Evolutionary conservation across 2,113 vertebrate species (phyloP), one percentile per base, ranked within the genome.

Genomic region (Oncorhynchus tshawytscha): DNA sequence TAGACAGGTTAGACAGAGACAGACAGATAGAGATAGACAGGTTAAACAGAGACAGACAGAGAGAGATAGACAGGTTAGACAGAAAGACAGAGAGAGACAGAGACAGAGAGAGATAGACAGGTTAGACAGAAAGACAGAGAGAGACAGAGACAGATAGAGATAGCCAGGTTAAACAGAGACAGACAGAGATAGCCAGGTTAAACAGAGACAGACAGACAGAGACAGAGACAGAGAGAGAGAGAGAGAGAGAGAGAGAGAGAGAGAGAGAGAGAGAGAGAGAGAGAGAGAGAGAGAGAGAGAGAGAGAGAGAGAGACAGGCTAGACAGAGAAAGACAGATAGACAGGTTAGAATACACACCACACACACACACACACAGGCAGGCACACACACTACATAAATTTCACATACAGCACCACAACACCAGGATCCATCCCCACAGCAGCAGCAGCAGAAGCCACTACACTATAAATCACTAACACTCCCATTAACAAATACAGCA

Each of bases 401-500:
- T 8, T 8, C 34, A 39, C 7, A 39, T 7, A 39, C 34, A 39
- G 54, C 54, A 77, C 75, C 73, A 75, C 80, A 65, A 85, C 77
- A 75, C 73, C 74, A 75, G 74, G 77, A 82, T 86, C 79, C 86
- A 34, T 34, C 34, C 34, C 6, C 34, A 7, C 34, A 34, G 34
- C 79, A 67, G 81, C 78, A 88, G 83, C 80, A 84, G 85, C 79
- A 67, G 81, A 77, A 88, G 83, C 80, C 80, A 84, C 84, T 71
- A 68, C 72, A 75, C 78, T 92, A 95, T 96, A 95, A 95, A 96
- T 96, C 94, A 96, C 84, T 60, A 70, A 78, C 91, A 90, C 87
- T 85, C 82, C 95, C 94, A 95, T 96, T 95, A 96, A 95, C 94
- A 96, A 97, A 96, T 90, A 92, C 92, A 90, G 93, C 91, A 95